A percentile compares a stretch with the other conserved stretches of the same genome.
Evolutionary conservation across 2,888 invertebrate species (phyloP).

Genomic region (Itoplectis maculator): DNA sequence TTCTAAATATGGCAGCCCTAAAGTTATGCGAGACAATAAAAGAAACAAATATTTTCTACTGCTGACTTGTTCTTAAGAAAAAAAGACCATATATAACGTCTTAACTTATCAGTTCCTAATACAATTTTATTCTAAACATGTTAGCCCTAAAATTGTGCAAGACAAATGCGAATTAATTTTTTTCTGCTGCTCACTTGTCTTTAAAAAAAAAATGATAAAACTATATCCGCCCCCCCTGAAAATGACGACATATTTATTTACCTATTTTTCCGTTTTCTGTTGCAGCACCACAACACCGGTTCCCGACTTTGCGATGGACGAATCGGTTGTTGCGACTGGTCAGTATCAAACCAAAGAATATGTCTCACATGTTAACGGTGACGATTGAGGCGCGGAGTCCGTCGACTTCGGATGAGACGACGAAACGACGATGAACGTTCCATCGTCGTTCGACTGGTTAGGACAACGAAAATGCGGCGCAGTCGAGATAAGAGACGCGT

Average conservation of each 20-base stretch:
- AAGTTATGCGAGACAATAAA: not conserved
- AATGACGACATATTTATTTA: not conserved
- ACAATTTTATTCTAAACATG: too few relatives aligned
- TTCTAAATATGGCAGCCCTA: not conserved
- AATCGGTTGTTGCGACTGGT: conserved; percentile 77
- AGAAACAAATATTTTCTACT: too few relatives aligned
- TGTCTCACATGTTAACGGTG: not conserved
- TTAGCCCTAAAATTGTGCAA: too few relatives aligned
- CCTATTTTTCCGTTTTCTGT: conserved; percentile 65
- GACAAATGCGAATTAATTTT: too few relatives aligned
- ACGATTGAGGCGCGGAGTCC: not conserved
- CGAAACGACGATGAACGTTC: not conserved
- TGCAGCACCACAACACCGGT: conserved; percentile 79
- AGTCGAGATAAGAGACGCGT: conserved; percentile 33
- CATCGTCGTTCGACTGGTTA: conserved; percentile 4
- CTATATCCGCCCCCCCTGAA: not conserved
- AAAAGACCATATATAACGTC: too few relatives aligned
- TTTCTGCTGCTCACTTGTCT: not conserved
- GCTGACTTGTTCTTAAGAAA: too few relatives aligned
- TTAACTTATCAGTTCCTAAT: too few relatives aligned
- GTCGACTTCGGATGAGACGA: not conserved
- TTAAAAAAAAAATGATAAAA: too few relatives aligned
- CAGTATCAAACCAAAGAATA: conserved; percentile 71
- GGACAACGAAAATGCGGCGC: conserved; percentile 1
- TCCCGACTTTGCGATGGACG: conserved; percentile 79